These are phyloP conservation scores for Melanostoma scalare DNA, from an alignment of 2,888 invertebrate genomes.

Conservation along the genomic window DNA sequence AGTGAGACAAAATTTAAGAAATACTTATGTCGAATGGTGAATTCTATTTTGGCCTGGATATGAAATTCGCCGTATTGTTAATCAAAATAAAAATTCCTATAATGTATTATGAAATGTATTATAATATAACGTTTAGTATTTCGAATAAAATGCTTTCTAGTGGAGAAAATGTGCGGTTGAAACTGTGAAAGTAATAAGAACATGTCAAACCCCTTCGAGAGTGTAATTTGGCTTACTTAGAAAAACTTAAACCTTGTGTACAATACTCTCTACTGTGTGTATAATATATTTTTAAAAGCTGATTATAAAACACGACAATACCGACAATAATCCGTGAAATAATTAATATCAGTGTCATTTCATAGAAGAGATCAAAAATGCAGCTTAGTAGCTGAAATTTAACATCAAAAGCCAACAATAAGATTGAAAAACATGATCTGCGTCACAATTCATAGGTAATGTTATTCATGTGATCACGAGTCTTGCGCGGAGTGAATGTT, in stretches of 20 bases:
- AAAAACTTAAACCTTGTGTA: conserved; percentile 53
- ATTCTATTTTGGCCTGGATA: no score
- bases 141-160: conserved; percentile 14
- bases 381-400: conserved; percentile 60
- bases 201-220: conserved; percentile 20
- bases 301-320: conserved; percentile 70
- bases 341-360: conserved; percentile 41
- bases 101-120: no score
- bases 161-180: no score
- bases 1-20: no score
- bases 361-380: conserved; percentile 68
- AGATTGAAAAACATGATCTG: conserved; percentile 74
- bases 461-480: conserved; percentile 81
- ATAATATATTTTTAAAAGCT: conserved; percentile 65
- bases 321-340: conserved; percentile 55
- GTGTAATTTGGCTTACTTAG: conserved; percentile 19
- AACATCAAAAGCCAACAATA: conserved; percentile 67
- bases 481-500: conserved; percentile 79
- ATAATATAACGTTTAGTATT: conserved; percentile 30
- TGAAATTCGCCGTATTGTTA: no score
- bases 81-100: no score
- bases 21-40: no score
- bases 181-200: background rate
- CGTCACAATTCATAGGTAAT: conserved; percentile 82
- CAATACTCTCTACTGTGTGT: conserved; percentile 55